These are phyloP conservation scores for Geococcyx californianus DNA, from an alignment of 2,113 vertebrate genomes.

Conservation along the genomic window DNA sequence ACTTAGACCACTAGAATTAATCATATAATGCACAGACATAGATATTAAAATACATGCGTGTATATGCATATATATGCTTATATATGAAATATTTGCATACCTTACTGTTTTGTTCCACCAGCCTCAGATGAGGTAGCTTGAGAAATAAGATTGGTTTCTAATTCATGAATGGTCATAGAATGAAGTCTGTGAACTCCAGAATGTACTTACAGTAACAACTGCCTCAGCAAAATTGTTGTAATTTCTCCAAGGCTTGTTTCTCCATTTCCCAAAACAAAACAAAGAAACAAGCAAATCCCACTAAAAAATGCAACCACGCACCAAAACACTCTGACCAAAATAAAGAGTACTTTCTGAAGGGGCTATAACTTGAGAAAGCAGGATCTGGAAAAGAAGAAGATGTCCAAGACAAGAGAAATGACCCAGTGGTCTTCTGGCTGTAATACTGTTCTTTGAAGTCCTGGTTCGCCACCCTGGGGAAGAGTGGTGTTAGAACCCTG, in stretches of 20 bases:
- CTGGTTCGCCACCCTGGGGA: fast-evolving
- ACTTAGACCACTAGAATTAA: not conserved
- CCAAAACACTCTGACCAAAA: not conserved
- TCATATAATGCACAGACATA: not conserved
- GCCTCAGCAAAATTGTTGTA: not conserved
- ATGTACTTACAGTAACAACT: not conserved
- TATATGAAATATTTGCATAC: not conserved
- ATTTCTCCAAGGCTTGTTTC: not conserved
- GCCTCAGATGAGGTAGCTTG: not conserved
- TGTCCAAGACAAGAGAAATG: not conserved
- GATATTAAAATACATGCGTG: not conserved
- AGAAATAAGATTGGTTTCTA: not conserved
- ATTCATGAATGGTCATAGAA: not conserved
- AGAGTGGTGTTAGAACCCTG: not conserved
- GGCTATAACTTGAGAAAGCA: not conserved
- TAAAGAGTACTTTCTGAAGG: not conserved
- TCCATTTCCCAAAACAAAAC: not conserved
- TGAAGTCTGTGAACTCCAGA: not conserved
- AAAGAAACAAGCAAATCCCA: not conserved
- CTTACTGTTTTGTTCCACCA: not conserved
- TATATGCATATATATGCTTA: not conserved
- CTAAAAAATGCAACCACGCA: not conserved
- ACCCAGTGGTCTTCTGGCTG: not conserved
- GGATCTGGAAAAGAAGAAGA: not conserved
- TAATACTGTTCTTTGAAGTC: not conserved